Evolutionary conservation across 2,888 invertebrate genomes (phyloP).

Genomic region (Dromius quadrimaculatus): DNA sequence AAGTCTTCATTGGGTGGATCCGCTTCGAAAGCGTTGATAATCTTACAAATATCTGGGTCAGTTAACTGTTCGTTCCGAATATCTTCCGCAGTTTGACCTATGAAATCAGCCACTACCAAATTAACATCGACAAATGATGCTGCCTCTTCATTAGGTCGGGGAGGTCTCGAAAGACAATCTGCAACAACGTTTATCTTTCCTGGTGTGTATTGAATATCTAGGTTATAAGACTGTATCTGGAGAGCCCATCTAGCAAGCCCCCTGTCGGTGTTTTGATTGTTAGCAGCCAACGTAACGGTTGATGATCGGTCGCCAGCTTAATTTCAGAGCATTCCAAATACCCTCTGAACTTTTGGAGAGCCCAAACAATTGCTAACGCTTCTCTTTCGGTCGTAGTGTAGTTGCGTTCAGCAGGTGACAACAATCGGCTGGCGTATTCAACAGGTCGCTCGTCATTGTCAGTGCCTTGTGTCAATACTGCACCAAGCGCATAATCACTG

Average conservation of each 20-base stretch:
- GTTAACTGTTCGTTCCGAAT: background rate
- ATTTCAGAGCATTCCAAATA: slow-evolving; percentile 61
- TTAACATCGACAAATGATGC: no score
- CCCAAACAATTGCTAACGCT: no score
- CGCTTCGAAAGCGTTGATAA: background rate
- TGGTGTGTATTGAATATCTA: background rate
- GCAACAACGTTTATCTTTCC: slow-evolving; percentile 59
- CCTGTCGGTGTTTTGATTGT: slow-evolving; percentile 61
- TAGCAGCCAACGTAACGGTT: slow-evolving; percentile 64
- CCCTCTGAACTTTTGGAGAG: no score
- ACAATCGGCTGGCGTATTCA: no score
- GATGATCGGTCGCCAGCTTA: slow-evolving; percentile 63
- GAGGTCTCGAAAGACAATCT: slow-evolving; percentile 60
- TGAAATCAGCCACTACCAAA: background rate
- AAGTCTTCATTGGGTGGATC: background rate
- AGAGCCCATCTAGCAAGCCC: slow-evolving; percentile 61
- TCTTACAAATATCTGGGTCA: background rate
- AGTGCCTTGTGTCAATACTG: no score
- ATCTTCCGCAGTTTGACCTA: background rate
- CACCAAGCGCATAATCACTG: no score
- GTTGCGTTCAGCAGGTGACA: no score
- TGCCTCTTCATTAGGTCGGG: background rate
- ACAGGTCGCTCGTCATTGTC: no score
- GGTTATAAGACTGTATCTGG: slow-evolving; percentile 59
- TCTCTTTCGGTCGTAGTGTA: no score